Conservation (phyloP, 2,797 vertebrate genomes). For the Capromys pilorides region DNA sequence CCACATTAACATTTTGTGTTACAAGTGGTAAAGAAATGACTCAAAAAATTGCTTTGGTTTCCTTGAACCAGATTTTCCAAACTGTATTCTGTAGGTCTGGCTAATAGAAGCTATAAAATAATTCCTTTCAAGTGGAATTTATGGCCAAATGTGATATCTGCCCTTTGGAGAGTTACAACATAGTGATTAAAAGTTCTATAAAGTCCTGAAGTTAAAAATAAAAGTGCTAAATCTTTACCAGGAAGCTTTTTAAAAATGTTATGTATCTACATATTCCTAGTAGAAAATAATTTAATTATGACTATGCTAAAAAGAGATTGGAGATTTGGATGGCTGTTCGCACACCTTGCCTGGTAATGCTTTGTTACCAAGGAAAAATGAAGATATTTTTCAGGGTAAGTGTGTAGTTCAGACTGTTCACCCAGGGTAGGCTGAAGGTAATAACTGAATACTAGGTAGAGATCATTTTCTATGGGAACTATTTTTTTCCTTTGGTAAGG, state of each 20-base stretch:
- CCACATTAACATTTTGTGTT: not conserved
- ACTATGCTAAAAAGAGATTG: not conserved
- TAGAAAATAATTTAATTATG: not conserved
- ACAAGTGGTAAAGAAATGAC: conserved; percentile 39
- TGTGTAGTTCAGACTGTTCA: conserved; percentile 66
- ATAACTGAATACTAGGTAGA: conserved; percentile 73
- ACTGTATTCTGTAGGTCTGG: not conserved
- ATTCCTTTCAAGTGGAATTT: conserved; percentile 22
- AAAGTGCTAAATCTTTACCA: conserved; percentile 29
- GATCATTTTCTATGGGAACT: conserved; percentile 79
- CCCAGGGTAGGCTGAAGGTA: conserved; percentile 60
- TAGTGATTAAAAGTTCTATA: conserved; percentile 3
- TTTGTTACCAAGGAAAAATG: not conserved
- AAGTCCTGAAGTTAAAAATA: conserved; percentile 21
- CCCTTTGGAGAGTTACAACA: not conserved
- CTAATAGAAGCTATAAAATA: not conserved
- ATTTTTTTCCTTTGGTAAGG: conserved; percentile 61
- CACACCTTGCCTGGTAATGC: not conserved
- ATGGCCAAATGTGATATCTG: not conserved
- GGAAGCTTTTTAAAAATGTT: not conserved
- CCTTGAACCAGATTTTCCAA: conserved; percentile 44
- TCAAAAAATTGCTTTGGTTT: not conserved
- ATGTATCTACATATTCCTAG: conserved; percentile 8
- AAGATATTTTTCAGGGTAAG: conserved; percentile 62
- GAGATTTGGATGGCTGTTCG: not conserved